phyloP scores from a whole-genome alignment of 2,888 invertebrate genomes.

The Pecten maximus region DNA sequence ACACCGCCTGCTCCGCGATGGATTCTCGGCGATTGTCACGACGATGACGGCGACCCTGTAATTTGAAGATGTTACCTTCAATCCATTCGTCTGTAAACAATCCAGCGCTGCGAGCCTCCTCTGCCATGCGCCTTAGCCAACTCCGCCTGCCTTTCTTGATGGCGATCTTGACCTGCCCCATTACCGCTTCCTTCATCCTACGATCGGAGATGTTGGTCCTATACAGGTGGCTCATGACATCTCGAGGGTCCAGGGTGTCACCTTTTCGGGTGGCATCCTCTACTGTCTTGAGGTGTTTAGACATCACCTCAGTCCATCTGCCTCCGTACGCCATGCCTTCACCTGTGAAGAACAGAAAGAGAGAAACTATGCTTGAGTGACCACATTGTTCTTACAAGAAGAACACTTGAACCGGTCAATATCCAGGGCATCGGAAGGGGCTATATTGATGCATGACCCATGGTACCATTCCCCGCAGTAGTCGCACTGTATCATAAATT shows the following conservation, averaged over 20 bases:
- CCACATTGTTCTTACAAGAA: not conserved
- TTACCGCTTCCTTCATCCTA: not conserved
- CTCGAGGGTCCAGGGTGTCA: not conserved
- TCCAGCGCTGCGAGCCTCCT: not conserved
- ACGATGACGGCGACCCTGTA: not conserved
- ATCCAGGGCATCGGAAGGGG: slow-evolving; percentile 44
- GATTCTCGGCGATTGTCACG: not conserved
- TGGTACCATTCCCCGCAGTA: slow-evolving; percentile 53
- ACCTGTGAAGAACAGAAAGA: not conserved
- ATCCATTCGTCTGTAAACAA: not conserved
- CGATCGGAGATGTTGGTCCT: not conserved
- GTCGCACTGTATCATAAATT: slow-evolving; percentile 48
- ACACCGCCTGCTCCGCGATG: not conserved
- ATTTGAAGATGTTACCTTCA: not conserved
- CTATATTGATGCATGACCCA: slow-evolving; percentile 51
- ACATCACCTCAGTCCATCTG: not conserved
- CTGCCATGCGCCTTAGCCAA: not conserved
- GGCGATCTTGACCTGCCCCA: not conserved
- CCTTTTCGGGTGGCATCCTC: not conserved
- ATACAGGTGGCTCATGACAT: not conserved
- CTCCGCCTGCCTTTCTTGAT: not conserved
- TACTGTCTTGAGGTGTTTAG: not conserved
- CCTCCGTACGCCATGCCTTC: not conserved
- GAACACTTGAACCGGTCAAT: slow-evolving; percentile 48
- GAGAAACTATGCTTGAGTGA: not conserved